Conservation (phyloP, 2,797 vertebrate genomes). For the Hypotaenidia okinawae region DNA sequence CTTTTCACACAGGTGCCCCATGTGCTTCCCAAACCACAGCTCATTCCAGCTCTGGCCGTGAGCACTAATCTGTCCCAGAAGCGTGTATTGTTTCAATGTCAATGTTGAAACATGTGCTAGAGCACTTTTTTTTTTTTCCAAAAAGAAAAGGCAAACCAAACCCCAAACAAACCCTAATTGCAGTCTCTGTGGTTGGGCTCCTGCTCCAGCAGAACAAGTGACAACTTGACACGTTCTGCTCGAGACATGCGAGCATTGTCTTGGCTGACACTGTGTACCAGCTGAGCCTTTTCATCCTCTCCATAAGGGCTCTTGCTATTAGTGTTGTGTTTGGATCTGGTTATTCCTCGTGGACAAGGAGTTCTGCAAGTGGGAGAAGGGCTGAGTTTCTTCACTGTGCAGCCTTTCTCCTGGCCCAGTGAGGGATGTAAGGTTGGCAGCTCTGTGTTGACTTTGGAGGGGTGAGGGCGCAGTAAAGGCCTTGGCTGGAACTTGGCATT, state of each 20-base stretch:
- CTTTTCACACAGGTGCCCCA: constrained; percentile 33
- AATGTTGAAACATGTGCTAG: constrained; percentile 43
- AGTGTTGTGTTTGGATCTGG: constrained; percentile 3
- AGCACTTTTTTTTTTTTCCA: background rate
- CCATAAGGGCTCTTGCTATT: background rate
- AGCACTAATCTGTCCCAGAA: constrained; percentile 36
- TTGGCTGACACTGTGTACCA: background rate
- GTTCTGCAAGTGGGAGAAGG: background rate
- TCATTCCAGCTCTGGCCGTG: background rate
- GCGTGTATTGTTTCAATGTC: constrained; percentile 32
- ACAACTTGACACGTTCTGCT: constrained; percentile 55
- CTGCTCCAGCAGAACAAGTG: constrained; percentile 50
- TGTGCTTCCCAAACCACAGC: constrained; percentile 4
- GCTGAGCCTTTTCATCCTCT: background rate
- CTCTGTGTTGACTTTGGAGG: background rate
- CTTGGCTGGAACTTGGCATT: background rate
- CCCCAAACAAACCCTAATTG: constrained; percentile 46
- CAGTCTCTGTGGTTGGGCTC: constrained; percentile 15
- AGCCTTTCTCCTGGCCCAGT: accelerated
- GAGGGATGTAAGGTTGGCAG: background rate
- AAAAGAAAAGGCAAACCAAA: background rate
- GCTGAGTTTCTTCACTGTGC: background rate
- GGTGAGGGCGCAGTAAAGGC: background rate
- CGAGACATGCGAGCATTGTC: background rate
- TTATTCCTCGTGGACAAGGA: background rate